Conservation (phyloP, 2,888 invertebrate species). For the Oscheius sp. region DNA sequence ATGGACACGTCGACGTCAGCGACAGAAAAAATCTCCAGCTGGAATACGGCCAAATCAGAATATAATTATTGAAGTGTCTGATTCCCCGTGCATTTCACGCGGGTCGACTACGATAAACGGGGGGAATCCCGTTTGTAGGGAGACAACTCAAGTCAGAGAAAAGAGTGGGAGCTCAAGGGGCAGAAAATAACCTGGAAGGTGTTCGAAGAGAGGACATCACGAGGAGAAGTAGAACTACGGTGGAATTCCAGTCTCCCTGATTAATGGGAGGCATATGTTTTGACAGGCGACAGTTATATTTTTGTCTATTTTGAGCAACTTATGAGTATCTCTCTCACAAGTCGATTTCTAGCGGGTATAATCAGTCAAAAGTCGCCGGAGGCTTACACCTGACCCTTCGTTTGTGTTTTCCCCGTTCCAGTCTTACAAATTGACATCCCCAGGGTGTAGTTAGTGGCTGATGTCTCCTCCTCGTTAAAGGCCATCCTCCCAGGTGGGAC, state of each 20-base stretch:
- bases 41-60: constrained; percentile 17
- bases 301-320: neutral
- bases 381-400: constrained; percentile 15
- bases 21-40: neutral
- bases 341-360: constrained; percentile 12
- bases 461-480: neutral
- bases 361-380: constrained; percentile 24
- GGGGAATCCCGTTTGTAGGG: no score
- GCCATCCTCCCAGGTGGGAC: neutral
- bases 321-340: neutral
- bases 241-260: neutral
- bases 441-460: neutral
- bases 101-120: neutral
- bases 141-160: no score
- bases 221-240: neutral
- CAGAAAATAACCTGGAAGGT: no score
- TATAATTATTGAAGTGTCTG: constrained; percentile 1
- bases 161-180: no score
- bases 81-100: constrained; percentile 9
- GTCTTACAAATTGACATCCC: neutral
- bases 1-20: constrained; percentile 22
- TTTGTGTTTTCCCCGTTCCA: constrained; percentile 2
- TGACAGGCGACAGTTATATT: neutral
- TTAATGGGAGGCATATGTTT: neutral
- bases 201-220: neutral